A percentile compares a stretch with the other conserved stretches of the same genome.
Evolutionary conservation across 2,888 invertebrate species (phyloP).

Genomic region (Drosophila nr. perissopoda): DNA sequence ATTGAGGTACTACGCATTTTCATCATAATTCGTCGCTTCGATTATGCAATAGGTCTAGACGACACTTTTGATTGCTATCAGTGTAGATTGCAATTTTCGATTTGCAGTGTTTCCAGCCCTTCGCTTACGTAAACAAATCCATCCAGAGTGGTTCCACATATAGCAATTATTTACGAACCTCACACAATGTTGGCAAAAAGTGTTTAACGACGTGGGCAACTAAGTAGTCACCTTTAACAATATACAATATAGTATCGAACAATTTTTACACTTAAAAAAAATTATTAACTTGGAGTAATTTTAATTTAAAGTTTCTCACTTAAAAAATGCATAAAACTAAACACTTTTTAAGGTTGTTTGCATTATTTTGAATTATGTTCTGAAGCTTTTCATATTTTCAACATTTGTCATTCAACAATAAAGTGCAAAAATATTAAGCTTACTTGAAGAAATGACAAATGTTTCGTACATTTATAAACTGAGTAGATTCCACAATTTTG

Average conservation of each 20-base stretch:
- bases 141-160: not conserved
- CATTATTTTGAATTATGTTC: not conserved
- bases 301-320: not conserved
- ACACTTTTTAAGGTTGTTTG: not conserved
- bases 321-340: no score
- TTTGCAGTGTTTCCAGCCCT: not conserved
- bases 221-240: slow-evolving; percentile 1
- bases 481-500: not conserved
- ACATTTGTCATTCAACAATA: not conserved
- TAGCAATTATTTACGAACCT: slow-evolving; percentile 24
- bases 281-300: not conserved
- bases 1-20: not conserved
- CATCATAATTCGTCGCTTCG: not conserved
- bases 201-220: slow-evolving; percentile 8
- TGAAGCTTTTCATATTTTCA: not conserved
- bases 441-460: not conserved
- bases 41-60: slow-evolving; percentile 22
- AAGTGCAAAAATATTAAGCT: not conserved
- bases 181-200: slow-evolving; percentile 40
- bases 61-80: slow-evolving; percentile 25
- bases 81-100: not conserved
- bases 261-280: not conserved
- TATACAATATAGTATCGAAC: not conserved
- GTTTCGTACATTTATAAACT: not conserved
- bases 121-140: slow-evolving; percentile 37